These are phyloP conservation scores for Sebastes elongatus DNA, from an alignment of 2,797 vertebrate species.

Conservation along the genomic window DNA sequence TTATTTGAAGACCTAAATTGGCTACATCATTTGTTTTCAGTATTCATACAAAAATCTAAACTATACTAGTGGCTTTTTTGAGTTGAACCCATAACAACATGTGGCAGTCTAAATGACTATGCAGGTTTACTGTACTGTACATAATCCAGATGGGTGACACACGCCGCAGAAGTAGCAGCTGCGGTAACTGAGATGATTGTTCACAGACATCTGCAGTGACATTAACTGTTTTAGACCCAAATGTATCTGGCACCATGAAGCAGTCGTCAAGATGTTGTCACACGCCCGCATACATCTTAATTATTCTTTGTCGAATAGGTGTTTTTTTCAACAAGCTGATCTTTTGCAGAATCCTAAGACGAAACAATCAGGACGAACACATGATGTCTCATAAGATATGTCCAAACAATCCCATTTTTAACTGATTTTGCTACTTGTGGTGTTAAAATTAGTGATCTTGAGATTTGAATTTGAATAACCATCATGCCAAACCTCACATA, in stretches of 20 bases:
- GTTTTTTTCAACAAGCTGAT: neutral
- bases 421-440: neutral
- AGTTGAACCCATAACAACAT: neutral
- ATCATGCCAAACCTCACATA: neutral
- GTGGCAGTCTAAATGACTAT: neutral
- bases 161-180: neutral
- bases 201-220: neutral
- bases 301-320: neutral
- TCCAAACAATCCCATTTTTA: neutral
- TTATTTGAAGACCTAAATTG: neutral
- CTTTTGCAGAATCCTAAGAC: neutral
- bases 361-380: neutral
- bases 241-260: neutral
- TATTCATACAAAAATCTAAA: neutral
- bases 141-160: constrained; percentile 1
- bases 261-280: neutral
- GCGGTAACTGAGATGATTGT: neutral
- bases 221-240: neutral
- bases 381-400: neutral
- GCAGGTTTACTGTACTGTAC: neutral
- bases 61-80: neutral
- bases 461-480: neutral
- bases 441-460: neutral
- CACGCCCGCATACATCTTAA: neutral
- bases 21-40: neutral